Percentiles rank a stretch among this genome's conserved stretches.
Conservation (phyloP, 2,888 invertebrate species). For the Xiphydria camelus region DNA sequence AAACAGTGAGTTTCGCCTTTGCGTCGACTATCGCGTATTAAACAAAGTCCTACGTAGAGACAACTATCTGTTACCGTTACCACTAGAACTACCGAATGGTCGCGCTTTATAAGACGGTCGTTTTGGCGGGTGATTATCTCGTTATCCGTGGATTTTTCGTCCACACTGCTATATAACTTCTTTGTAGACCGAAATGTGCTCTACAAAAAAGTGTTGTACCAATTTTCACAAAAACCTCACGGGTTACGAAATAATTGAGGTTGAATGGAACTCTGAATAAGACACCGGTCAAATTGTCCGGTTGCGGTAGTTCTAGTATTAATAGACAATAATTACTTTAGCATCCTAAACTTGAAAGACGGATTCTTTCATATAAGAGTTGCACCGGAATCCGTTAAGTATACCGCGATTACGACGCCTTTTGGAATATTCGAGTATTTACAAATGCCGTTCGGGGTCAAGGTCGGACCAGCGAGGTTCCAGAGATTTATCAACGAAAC, state of each 20-base stretch:
- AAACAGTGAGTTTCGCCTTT: slow-evolving; percentile 24
- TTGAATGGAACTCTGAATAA: no score
- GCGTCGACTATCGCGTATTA: slow-evolving; percentile 19
- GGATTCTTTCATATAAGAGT: slow-evolving; percentile 18
- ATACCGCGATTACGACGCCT: slow-evolving; percentile 19
- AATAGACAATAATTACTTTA: slow-evolving; percentile 21
- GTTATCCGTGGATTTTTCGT: no score
- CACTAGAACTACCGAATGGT: slow-evolving; percentile 23
- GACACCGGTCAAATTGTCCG: no score
- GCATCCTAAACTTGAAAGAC: slow-evolving; percentile 16
- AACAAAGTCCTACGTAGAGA: slow-evolving; percentile 17
- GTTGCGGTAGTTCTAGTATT: no score
- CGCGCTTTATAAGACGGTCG: no score
- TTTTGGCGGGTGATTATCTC: no score
- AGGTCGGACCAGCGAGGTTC: slow-evolving; percentile 7
- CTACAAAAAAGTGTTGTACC: no score
- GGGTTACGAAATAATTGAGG: no score
- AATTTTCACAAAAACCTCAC: no score
- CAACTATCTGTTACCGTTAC: slow-evolving; percentile 22
- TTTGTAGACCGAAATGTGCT: no score
- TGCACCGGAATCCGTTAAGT: slow-evolving; percentile 14
- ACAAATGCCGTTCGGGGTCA: slow-evolving; percentile 14
- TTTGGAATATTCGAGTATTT: slow-evolving; percentile 16
- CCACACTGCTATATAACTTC: no score
- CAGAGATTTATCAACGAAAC: slow-evolving; percentile 14